phyloP scores from a whole-genome alignment of 2,888 invertebrate genomes.

The Dryocosmus kuriphilus region DNA sequence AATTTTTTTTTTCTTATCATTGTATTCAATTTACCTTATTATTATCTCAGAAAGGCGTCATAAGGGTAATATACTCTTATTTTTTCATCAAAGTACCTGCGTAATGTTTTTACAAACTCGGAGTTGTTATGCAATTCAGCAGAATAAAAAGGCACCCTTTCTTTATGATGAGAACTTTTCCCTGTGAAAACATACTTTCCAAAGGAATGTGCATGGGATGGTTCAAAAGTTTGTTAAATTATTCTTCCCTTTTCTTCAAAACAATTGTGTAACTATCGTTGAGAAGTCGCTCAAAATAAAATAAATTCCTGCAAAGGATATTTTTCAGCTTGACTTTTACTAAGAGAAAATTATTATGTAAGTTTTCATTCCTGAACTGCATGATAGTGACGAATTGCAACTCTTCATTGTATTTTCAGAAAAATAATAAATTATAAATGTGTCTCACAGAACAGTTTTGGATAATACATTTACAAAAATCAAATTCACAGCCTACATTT shows the following conservation, averaged over 20 bases:
- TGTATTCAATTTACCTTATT: neutral
- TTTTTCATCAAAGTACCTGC: neutral
- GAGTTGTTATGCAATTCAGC: neutral
- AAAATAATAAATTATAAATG: neutral
- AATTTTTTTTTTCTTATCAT: neutral
- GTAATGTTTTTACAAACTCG: neutral
- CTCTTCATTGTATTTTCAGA: neutral
- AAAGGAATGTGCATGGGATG: neutral
- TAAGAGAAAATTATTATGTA: neutral
- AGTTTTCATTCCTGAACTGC: neutral
- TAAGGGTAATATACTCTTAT: neutral
- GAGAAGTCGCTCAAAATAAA: neutral
- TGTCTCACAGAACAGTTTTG: neutral
- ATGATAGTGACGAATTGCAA: neutral
- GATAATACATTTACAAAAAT: neutral
- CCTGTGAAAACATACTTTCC: neutral
- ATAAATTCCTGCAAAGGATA: neutral
- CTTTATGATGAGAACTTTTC: neutral
- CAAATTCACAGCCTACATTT: neutral
- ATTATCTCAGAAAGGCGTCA: neutral
- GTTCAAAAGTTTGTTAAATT: neutral
- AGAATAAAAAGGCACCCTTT: neutral
- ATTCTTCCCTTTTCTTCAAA: neutral
- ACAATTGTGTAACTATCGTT: conserved; percentile 1
- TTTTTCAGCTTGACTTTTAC: neutral